These are phyloP conservation scores for Chrysomallon squamiferum DNA, from an alignment of 1,140 invertebrate genomes.

Conservation along the genomic window DNA sequence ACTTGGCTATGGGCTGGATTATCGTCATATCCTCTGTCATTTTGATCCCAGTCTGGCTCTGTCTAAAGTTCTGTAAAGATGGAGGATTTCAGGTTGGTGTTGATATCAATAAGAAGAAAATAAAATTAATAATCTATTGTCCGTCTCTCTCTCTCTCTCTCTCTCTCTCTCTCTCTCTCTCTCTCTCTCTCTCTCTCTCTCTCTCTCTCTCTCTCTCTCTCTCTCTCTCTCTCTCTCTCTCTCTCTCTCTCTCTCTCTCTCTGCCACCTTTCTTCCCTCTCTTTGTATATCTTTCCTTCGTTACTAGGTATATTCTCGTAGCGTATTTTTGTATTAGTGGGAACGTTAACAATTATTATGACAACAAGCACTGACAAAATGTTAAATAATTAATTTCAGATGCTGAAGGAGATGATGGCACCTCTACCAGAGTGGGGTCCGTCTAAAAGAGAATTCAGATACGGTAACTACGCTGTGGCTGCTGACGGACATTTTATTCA, in stretches of 20 bases:
- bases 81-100: constrained; percentile 53
- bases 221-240: neutral
- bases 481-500: neutral
- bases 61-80: constrained; percentile 50
- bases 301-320: neutral
- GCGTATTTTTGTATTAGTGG: neutral
- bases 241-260: neutral
- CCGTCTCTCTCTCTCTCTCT: no score
- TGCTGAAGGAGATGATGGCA: neutral
- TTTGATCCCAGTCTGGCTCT: constrained; percentile 70
- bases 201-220: neutral
- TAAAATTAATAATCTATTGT: no score
- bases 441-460: neutral
- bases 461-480: neutral
- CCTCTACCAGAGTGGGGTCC: neutral
- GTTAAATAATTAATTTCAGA: neutral
- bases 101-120: no score
- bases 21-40: constrained; percentile 71
- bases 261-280: neutral
- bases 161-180: neutral
- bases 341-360: no score
- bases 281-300: neutral
- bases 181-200: neutral
- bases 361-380: no score
- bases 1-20: constrained; percentile 79